A percentile compares a stretch with the other conserved stretches of the same genome.
phyloP scores from a whole-genome alignment of 2,113 vertebrate species.

The Sialia sialis region DNA sequence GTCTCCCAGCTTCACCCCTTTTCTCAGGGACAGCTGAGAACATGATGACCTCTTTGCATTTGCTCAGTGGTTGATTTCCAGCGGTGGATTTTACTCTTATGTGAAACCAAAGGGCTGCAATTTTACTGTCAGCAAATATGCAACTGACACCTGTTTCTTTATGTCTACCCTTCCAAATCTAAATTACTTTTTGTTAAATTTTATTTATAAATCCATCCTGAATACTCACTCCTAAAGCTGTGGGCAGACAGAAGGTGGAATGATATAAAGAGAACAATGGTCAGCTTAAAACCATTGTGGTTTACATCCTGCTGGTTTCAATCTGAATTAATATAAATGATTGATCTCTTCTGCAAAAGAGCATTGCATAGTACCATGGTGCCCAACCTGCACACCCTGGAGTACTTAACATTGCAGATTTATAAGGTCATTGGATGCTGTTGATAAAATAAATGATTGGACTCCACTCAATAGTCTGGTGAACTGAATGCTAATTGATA shows the following conservation, averaged over 20 bases:
- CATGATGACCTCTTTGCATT: neutral
- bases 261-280: neutral
- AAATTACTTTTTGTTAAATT: neutral
- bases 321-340: neutral
- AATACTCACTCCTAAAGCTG: neutral
- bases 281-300: neutral
- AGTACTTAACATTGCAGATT: neutral
- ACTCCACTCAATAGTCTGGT: neutral
- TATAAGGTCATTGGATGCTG: neutral
- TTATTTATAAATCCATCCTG: neutral
- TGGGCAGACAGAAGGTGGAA: neutral
- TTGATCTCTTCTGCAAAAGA: neutral
- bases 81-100: neutral
- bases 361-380: neutral
- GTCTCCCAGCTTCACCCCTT: neutral
- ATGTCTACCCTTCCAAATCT: neutral
- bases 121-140: neutral
- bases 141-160: neutral
- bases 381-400: neutral
- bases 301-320: neutral
- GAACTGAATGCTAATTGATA: neutral
- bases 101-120: neutral
- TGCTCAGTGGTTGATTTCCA: neutral
- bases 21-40: neutral
- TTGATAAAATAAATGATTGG: constrained; percentile 28